Conservation (phyloP, 53 echinoderm and acorn worm genomes). For the Mesocentrotus franciscanus region DNA sequence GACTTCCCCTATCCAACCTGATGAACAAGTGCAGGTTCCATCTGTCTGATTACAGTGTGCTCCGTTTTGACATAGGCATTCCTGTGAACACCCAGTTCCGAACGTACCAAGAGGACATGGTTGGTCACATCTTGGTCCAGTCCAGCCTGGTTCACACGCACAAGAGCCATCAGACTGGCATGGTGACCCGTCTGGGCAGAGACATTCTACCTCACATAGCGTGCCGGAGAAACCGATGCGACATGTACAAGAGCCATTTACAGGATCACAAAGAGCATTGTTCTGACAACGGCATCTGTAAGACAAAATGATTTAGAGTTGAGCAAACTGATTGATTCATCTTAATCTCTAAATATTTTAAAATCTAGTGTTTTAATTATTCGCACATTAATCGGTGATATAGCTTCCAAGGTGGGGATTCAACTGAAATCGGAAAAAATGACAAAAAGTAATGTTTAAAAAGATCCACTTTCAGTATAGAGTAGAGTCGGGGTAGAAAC, state of each 20-base stretch:
- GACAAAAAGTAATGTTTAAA: background rate
- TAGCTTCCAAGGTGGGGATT: background rate
- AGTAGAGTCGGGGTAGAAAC: background rate
- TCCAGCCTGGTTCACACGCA: slow-evolving; percentile 68
- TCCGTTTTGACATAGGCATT: slow-evolving; percentile 71
- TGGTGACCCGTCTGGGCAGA: slow-evolving; percentile 73
- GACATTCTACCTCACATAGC: slow-evolving; percentile 65
- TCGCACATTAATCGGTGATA: background rate
- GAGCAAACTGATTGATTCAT: background rate
- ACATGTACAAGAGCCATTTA: slow-evolving; percentile 74
- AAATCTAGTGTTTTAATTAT: background rate
- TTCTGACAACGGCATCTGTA: slow-evolving; percentile 76
- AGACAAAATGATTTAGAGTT: background rate
- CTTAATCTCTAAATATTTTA: background rate
- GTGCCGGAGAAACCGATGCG: slow-evolving; percentile 68
- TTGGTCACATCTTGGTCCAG: slow-evolving; percentile 54
- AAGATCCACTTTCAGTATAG: background rate
- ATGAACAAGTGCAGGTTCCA: slow-evolving; percentile 70
- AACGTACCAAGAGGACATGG: slow-evolving; percentile 60
- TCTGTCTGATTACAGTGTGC: slow-evolving; percentile 61
- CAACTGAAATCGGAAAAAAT: background rate
- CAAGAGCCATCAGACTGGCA: slow-evolving; percentile 73
- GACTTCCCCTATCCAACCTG: slow-evolving; percentile 73
- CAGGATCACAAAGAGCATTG: slow-evolving; percentile 58
- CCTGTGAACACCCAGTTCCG: slow-evolving; percentile 65